Conservation (phyloP, 2,888 invertebrate genomes). For the Corbicula japonica region DNA sequence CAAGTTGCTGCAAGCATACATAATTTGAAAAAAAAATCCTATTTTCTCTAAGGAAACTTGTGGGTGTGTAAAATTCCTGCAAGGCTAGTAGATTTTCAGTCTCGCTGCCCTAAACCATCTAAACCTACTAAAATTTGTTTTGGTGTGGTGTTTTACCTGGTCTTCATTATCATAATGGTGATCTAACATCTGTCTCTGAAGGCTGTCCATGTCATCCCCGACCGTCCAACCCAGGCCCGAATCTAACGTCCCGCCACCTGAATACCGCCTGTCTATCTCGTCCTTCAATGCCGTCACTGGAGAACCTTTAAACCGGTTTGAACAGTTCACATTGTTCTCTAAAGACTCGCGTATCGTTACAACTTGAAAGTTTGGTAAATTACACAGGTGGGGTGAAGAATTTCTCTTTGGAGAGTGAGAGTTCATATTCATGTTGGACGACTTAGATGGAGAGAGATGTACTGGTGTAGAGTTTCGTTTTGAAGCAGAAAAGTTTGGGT, state of each 20-base stretch:
- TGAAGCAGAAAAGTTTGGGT: slow-evolving; percentile 61
- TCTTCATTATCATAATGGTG: slow-evolving; percentile 66
- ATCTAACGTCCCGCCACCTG: slow-evolving; percentile 63
- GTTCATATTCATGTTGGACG: slow-evolving; percentile 34
- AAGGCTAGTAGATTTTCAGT: too few relatives aligned
- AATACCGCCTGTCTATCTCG: slow-evolving; percentile 82
- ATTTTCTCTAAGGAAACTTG: too few relatives aligned
- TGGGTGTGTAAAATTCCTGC: too few relatives aligned
- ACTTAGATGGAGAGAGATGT: slow-evolving; percentile 56
- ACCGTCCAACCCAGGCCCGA: slow-evolving; percentile 65
- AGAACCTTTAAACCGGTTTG: slow-evolving; percentile 80
- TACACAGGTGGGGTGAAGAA: slow-evolving; percentile 57
- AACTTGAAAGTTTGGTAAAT: slow-evolving; percentile 70
- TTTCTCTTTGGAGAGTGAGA: slow-evolving; percentile 55
- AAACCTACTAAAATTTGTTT: slow-evolving; percentile 12
- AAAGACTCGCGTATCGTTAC: slow-evolving; percentile 77
- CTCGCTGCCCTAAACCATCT: background rate
- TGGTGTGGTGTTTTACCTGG: too few relatives aligned
- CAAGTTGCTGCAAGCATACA: too few relatives aligned
- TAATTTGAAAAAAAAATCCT: too few relatives aligned
- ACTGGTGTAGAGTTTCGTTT: slow-evolving; percentile 74
- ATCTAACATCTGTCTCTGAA: slow-evolving; percentile 40
- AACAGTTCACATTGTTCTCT: slow-evolving; percentile 71
- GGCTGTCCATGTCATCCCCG: slow-evolving; percentile 57
- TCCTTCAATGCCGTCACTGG: slow-evolving; percentile 85